Conservation (phyloP, 2,797 vertebrate species). For the Enteromius trimaculatus region DNA sequence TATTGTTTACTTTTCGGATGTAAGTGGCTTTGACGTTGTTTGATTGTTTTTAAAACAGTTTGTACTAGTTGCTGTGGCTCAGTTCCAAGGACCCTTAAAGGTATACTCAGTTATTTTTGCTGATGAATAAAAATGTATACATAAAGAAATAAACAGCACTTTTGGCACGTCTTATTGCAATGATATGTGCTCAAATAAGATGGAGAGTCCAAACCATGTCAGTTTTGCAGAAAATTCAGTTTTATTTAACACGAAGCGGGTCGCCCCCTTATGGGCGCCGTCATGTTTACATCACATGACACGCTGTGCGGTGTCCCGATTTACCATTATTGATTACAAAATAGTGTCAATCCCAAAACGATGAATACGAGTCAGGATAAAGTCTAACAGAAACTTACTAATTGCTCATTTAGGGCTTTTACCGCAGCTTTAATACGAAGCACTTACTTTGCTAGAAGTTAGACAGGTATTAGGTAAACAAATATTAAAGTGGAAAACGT, state of each 20-base stretch:
- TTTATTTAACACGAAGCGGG: not conserved
- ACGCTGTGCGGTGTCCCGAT: not conserved
- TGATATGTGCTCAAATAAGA: not conserved
- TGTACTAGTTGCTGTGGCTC: slow-evolving; percentile 1
- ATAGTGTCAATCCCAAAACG: not conserved
- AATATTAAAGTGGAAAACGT: slow-evolving; percentile 25
- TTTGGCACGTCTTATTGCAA: not conserved
- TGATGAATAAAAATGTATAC: not conserved
- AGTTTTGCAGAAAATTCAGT: not conserved
- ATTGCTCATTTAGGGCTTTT: not conserved
- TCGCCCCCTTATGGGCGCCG: slow-evolving; percentile 4
- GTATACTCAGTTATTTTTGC: not conserved
- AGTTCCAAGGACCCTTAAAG: slow-evolving; percentile 23
- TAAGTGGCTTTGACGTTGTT: not conserved
- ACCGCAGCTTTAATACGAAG: not conserved
- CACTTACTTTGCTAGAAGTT: not conserved
- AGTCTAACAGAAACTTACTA: not conserved
- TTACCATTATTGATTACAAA: no score
- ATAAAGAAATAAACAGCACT: not conserved
- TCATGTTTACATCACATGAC: slow-evolving; percentile 20
- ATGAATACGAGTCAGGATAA: not conserved
- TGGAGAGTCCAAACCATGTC: not conserved
- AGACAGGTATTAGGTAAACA: slow-evolving; percentile 24
- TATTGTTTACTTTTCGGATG: slow-evolving; percentile 17
- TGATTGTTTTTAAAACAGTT: slow-evolving; percentile 15